Conservation (phyloP, 2,888 invertebrate genomes). For the Patella depressa region DNA sequence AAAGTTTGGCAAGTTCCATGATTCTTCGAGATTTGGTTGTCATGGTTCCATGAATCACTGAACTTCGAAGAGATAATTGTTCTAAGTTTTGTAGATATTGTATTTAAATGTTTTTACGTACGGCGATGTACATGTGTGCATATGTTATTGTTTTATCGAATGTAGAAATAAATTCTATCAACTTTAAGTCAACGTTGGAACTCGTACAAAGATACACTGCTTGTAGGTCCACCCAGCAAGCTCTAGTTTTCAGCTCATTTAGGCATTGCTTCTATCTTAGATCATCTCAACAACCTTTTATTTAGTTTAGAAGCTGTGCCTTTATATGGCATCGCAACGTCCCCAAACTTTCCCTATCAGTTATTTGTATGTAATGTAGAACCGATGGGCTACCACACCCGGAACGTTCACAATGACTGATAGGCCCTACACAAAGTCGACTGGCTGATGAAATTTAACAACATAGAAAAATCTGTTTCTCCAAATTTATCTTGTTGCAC, state of each 20-base stretch:
- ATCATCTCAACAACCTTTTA: not conserved
- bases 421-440: constrained; percentile 7
- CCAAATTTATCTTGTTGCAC: too few species aligned
- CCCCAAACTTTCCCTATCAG: constrained; percentile 7
- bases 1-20: not conserved
- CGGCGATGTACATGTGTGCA: constrained; percentile 4
- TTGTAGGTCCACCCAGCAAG: not conserved
- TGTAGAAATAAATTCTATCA: not conserved
- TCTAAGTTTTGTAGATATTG: not conserved
- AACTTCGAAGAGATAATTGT: not conserved
- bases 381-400: not conserved
- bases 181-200: constrained; percentile 1
- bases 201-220: too few species aligned
- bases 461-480: too few species aligned
- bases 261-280: constrained; percentile 7
- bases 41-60: not conserved
- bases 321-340: not conserved
- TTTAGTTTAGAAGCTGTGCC: not conserved
- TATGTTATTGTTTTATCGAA: not conserved
- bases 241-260: constrained; percentile 8
- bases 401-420: not conserved
- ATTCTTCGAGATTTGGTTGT: constrained; percentile 7
- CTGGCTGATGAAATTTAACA: constrained; percentile 2
- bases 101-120: not conserved
- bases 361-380: not conserved